Percentiles rank a stretch among this genome's conserved stretches.
phyloP scores from a whole-genome alignment of 2,888 invertebrate species.

The Pinctada fucata region DNA sequence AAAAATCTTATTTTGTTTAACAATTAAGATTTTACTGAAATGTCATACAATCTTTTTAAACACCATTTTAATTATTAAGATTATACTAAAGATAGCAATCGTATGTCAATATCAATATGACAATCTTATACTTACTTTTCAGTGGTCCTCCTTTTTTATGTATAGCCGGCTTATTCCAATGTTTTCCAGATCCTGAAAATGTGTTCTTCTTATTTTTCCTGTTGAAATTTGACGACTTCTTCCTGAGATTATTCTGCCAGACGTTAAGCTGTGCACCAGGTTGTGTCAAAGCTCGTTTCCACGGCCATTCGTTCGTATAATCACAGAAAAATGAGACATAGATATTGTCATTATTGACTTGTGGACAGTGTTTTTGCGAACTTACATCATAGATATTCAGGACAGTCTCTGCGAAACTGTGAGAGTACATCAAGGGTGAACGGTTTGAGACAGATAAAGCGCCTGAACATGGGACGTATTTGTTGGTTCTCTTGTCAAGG shows the following conservation, averaged over 20 bases:
- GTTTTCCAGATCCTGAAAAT: too few relatives aligned
- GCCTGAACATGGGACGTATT: slow-evolving; percentile 61
- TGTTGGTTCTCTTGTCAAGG: slow-evolving; percentile 48
- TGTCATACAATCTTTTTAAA: too few relatives aligned
- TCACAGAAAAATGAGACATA: slow-evolving; percentile 69
- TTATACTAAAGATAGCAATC: too few relatives aligned
- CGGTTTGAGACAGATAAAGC: slow-evolving; percentile 54
- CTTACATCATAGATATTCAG: slow-evolving; percentile 60
- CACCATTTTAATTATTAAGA: too few relatives aligned
- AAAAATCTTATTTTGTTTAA: too few relatives aligned
- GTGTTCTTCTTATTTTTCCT: not conserved
- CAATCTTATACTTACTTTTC: too few relatives aligned
- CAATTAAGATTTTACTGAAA: too few relatives aligned
- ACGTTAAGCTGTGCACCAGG: not conserved
- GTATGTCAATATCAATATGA: too few relatives aligned
- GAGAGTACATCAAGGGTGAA: slow-evolving; percentile 33
- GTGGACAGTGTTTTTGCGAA: slow-evolving; percentile 56
- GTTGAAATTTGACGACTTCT: not conserved
- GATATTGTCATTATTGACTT: slow-evolving; percentile 57
- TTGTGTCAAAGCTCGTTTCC: slow-evolving; percentile 36
- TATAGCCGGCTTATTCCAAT: too few relatives aligned
- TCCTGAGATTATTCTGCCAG: not conserved
- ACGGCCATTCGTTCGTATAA: slow-evolving; percentile 58
- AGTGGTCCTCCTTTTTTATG: too few relatives aligned
- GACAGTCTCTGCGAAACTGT: slow-evolving; percentile 59